Evolutionary conservation across 2,888 invertebrate genomes (phyloP), one percentile per base, ranked within the genome.

Genomic region (Baccha elongata): DNA sequence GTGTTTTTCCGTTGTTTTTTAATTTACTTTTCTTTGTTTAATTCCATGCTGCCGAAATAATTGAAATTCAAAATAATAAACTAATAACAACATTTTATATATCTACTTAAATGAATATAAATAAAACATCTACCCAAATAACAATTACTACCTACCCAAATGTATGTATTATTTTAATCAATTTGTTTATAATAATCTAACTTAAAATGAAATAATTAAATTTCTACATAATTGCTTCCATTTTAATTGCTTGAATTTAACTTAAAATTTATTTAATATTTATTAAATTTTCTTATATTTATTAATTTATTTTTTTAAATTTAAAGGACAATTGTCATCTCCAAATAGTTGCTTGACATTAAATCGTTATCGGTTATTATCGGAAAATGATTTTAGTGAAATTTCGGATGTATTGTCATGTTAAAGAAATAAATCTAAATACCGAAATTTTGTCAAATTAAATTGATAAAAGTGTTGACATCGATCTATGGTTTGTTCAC

Each of bases 41-140:
- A 72, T 83, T 83, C 62, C 83, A 83, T 83, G 83, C 83, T 83
- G 83, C 83, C 83, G 78, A 78, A 52, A 78, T 64, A 64, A n/a
- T 68, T 53, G 37, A 69, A 50, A 68, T 15, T 55, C 15, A 42
- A 15, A 42, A 17, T 8, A 42, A 60, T 50, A 68, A 62, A 53
- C 71, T 55, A 53, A 67, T 46, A 29, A 75, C 53, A 53, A 53
- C 40, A 44, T 53, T 62, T 50, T 55, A 69, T 21, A 69, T n/a
- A n/a, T n/a, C n/a, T n/a, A n/a, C n/a, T n/a, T n/a, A n/a, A 42
- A 44, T 50, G 44, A 75, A 69, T 32, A 42, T 50, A 32, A 64
- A 62, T 17, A 53, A 69, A 55, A 55, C 55, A 68, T n/a, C n/a
- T n/a, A 68, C 37, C 44, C 53, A 58, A 65, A 78, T 44, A 68